Percentiles rank a stretch among this genome's conserved stretches.
These are phyloP conservation scores for Onchidella celtica DNA, from an alignment of 2,888 invertebrate genomes.

Conservation along the genomic window DNA sequence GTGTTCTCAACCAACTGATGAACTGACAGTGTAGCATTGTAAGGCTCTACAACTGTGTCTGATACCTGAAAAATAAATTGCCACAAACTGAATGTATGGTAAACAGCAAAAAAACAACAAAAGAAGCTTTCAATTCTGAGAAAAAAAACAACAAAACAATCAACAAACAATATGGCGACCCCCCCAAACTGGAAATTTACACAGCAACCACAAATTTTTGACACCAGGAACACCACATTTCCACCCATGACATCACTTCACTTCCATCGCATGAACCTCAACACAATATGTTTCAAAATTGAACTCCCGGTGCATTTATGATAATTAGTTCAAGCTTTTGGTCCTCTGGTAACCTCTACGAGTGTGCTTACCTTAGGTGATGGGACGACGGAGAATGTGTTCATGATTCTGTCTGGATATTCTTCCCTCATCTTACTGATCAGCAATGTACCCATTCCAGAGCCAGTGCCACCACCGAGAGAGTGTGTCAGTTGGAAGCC, in stretches of 20 bases:
- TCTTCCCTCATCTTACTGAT: constrained; percentile 72
- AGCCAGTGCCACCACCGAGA: constrained; percentile 70
- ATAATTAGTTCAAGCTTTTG: neutral
- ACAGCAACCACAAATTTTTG: too few relatives aligned
- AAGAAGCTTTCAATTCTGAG: too few relatives aligned
- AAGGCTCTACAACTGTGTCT: constrained; percentile 86
- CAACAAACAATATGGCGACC: too few relatives aligned
- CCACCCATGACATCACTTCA: too few relatives aligned
- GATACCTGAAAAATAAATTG: constrained; percentile 83
- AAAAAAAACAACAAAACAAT: too few relatives aligned
- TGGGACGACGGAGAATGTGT: constrained; percentile 95
- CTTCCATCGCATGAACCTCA: too few relatives aligned
- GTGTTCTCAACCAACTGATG: constrained; percentile 89
- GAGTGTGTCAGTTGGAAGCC: constrained; percentile 71
- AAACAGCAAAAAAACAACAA: neutral
- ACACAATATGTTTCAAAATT: too few relatives aligned
- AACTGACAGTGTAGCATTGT: constrained; percentile 90
- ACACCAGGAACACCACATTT: too few relatives aligned
- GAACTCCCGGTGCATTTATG: too few relatives aligned
- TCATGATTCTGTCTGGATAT: constrained; percentile 84
- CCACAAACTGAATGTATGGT: neutral
- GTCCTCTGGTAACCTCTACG: too few relatives aligned
- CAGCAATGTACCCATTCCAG: constrained; percentile 70
- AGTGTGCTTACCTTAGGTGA: constrained; percentile 86
- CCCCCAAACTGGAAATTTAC: too few relatives aligned